phyloP scores from a whole-genome alignment of 2,113 vertebrate genomes.

The cat (Felis catus) region DNA sequence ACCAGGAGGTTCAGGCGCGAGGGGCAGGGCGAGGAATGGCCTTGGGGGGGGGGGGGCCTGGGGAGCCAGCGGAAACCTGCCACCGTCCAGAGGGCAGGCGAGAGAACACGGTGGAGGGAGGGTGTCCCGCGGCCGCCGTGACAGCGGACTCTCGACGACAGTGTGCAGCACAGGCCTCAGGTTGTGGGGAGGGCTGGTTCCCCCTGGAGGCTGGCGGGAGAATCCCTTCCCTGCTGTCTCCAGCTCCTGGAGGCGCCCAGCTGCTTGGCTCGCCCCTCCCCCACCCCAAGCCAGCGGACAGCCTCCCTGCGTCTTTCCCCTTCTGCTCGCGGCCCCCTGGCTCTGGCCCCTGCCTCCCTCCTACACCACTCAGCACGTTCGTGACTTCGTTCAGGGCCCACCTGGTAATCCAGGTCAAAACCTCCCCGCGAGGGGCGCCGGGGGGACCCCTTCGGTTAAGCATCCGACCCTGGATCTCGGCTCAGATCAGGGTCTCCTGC shows the following conservation, averaged over 20 bases:
- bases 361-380: background rate
- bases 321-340: fast-evolving
- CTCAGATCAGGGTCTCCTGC: too few species aligned
- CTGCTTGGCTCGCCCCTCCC: too few species aligned
- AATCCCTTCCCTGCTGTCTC: too few species aligned
- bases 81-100: background rate
- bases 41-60: background rate
- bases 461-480: too few species aligned
- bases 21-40: background rate
- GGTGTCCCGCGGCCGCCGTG: background rate
- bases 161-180: fast-evolving
- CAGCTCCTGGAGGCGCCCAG: too few species aligned
- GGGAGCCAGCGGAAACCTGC: background rate
- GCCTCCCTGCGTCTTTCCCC: background rate
- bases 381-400: background rate
- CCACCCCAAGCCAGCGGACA: background rate
- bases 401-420: background rate
- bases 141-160: too few species aligned
- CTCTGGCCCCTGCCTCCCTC: background rate
- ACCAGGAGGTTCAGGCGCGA: background rate
- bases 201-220: background rate
- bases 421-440: too few species aligned
- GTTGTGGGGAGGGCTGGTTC: background rate
- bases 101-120: background rate
- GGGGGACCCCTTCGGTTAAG: too few species aligned